Base-by-base conservation (phyloP, 2,113 vertebrate genomes). In the Turdus rufiventris region DNA sequence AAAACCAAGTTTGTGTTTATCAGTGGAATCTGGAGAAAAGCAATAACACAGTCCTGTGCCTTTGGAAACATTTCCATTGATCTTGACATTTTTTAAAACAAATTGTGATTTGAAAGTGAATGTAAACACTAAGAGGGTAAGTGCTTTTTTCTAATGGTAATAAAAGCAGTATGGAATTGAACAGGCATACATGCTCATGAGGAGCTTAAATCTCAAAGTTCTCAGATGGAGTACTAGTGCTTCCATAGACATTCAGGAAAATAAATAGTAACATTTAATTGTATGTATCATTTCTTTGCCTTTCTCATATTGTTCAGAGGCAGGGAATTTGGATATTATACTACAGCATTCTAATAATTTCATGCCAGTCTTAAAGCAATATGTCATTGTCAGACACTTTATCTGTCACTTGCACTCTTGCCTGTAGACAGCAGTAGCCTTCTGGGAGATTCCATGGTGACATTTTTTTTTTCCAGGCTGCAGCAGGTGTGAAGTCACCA, bases 311-410 rank as follows among this genome's bases (percentile, higher is more conserved):
- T 95, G 43, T 94, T 97, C 60, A 76, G 80, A 91, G 29, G 12
- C 48, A 92, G 47, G 57, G 66, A 97, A 94, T 75, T 74, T 84
- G 67, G 66, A 91, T 77, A 96, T 89, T 91, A 82, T 50, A 51
- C 85, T 97, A 97, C 96, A 97, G 97, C 96, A 97, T 98, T 98
- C 98, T 68, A 95, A 91, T 96, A 47, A 97, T 98, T 97, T 98
- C 95, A 82, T 93, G 97, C 95, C 96, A 97, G 94, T 95, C 96
- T 93, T 97, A 91, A 96, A 98, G 96, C 94, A 97, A 96, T 98
- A 96, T 97, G 96, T 98, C 97, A 97, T 97, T 98, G 97, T 98
- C 98, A 98, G 94, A 96, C 92, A 92, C 87, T 97, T 98, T 97
- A 98, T 98, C 97, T 98, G 97, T 98, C 98, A 98, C 89, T 93